Percentiles rank a stretch among this genome's conserved stretches.
phyloP scores from a whole-genome alignment of 2,888 invertebrate genomes.

The Clusia tigrina region DNA sequence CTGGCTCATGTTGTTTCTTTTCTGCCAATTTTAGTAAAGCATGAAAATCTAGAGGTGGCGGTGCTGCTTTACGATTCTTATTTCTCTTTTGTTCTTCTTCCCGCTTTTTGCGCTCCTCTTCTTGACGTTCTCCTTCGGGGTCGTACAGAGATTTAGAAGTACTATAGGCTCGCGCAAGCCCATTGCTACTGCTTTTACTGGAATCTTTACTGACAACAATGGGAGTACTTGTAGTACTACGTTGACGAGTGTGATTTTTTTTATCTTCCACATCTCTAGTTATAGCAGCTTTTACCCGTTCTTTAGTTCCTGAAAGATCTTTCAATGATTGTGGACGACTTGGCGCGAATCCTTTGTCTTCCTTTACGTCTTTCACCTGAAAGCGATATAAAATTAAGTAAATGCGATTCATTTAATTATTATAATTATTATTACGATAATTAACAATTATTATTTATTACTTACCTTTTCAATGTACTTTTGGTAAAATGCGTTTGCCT shows the following conservation, averaged over 20 bases:
- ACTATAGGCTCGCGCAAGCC: conserved; percentile 44
- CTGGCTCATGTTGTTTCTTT: conserved; percentile 82
- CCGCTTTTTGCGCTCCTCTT: conserved; percentile 54
- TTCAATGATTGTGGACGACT: conserved; percentile 59
- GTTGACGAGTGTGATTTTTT: conserved; percentile 66
- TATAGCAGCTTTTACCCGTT: conserved; percentile 80
- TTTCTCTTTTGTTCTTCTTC: conserved; percentile 64
- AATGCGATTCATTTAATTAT: neutral
- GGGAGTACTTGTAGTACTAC: conserved; percentile 49
- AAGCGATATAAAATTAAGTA: neutral
- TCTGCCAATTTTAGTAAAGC: conserved; percentile 83
- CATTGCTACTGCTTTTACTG: conserved; percentile 20
- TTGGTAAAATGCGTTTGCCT: conserved; percentile 80
- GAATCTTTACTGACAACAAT: neutral
- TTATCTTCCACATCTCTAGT: conserved; percentile 77
- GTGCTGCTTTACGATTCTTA: conserved; percentile 69
- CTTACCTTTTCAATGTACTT: conserved; percentile 85
- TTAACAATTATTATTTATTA: too few relatives aligned
- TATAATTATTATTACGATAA: neutral
- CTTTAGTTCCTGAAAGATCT: conserved; percentile 69
- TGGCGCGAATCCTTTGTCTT: conserved; percentile 75
- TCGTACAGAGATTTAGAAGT: conserved; percentile 56
- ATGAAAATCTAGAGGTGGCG: conserved; percentile 81
- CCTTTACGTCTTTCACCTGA: conserved; percentile 62
- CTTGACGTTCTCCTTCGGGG: conserved; percentile 50